Base-by-base conservation (phyloP, 2,888 invertebrate species). In the Andricus curvator region DNA sequence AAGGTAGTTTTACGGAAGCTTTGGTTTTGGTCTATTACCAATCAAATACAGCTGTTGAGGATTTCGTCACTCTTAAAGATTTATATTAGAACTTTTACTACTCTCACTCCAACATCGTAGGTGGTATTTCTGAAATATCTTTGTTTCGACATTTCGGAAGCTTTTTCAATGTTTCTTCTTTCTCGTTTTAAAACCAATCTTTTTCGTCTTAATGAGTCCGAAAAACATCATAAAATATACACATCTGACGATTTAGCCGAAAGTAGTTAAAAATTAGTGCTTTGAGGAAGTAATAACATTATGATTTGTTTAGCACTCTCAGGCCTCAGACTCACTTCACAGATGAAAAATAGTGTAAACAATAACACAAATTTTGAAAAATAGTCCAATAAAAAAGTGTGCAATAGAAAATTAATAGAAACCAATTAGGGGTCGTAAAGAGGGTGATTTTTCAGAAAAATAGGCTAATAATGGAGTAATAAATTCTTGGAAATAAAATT, bases 121-220 rank as follows among this genome's bases (percentile, higher is more conserved):
- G 56, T 74, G 74, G 56, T 74, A 74, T 74, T 70, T 70, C n/a
- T 74, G 74, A 74, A 56, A 70, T 8, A 51, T 51, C 51, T 51
- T 51, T 29, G 15, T 74, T 51, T 56, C 29, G 33, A 74, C 6
- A 29, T 64, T 29, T 64, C 29, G 17, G 29, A 56, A 33, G 74
- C 37, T 56, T 56, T 51, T 74, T 37, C 33, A 56, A n/a, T 74
- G 33, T 74, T 74, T 74, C n/a, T 56, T 74, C 33, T 56, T 74
- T 56, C 74, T 20, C n/a, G 74, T 22, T 56, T 56, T 37, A 60
- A 74, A 70, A 74, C n/a, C 15, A 74, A 74, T n/a, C 37, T 37
- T 33, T 33, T 33, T 74, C n/a, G 13, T n/a, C 8, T 8, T 60
- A 74, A 74, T 56, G 56, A 74, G 56, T 37, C 20, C 33, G 13